Evolutionary conservation across 1,140 invertebrate genomes (phyloP), one percentile per base, ranked within the genome.

Genomic region (Papilio xuthus): DNA sequence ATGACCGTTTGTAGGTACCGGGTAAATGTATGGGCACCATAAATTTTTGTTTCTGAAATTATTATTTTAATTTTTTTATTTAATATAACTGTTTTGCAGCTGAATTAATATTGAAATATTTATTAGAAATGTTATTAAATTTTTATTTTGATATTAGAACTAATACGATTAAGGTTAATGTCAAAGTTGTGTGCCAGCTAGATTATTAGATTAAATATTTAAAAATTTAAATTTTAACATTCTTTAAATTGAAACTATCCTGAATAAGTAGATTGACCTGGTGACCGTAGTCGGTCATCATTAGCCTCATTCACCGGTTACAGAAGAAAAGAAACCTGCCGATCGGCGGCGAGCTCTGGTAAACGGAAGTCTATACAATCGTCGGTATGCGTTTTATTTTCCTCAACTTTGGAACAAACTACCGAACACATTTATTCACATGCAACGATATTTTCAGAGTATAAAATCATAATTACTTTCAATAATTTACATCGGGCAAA

Each of bases 291-390:
- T 67, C 60, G 26, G 60, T 28, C 60, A 28, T 88, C 90, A 92
- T 90, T 92, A 92, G 87, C 87, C 89, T 80, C 89, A 90, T 92
- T 91, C 89, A 90, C 79, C 82, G 71, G 77, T 81, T 80, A 80
- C 77, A 89, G 86, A 91, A 90, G 89, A 92, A 93, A 90, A 90
- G 89, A 92, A 91, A 90, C 88, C 91, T 90, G 85, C 85, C 86
- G 85, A 88, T 81, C 83, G 83, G 81, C 84, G 86, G 82, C 83
- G 77, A 80, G 75, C 85, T 83, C 83, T 83, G 82, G 81, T 73
- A 83, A 90, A 87, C 91, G 91, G 91, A 93, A 91, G 91, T 92
- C 86, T 82, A 86, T 83, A 89, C 85, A 86, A 80, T 72, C 80
- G 79, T 80, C 78, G 87, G 85, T 86, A 86, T 89, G 83, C 83